Conservation (phyloP, 37 sponge, comb jelly and placozoan genomes). For the Crambe crambe region DNA sequence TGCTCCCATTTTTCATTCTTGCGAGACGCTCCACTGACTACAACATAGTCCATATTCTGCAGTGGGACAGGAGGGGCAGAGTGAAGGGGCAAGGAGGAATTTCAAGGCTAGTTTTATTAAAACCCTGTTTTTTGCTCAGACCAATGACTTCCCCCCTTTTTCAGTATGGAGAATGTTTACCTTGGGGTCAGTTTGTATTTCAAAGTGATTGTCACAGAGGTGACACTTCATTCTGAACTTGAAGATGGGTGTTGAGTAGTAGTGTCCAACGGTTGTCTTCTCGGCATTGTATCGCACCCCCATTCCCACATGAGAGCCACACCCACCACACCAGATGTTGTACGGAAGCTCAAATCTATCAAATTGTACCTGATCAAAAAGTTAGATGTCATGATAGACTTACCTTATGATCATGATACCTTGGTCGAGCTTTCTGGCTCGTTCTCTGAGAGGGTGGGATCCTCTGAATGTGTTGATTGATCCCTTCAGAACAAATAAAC, state of each 20-base stretch:
- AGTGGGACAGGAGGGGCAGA: neutral
- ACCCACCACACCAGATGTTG: slow-evolving; percentile 99
- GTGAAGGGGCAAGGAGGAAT: neutral
- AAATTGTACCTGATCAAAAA: neutral
- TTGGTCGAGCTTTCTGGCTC: slow-evolving; percentile 93
- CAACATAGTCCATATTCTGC: slow-evolving; percentile 89
- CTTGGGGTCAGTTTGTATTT: slow-evolving; percentile 98
- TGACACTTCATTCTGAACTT: slow-evolving; percentile 99
- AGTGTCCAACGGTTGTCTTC: slow-evolving; percentile 88
- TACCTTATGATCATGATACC: slow-evolving; percentile 92
- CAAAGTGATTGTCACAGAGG: slow-evolving; percentile 96
- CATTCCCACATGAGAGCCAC: slow-evolving; percentile 97
- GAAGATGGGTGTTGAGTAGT: slow-evolving; percentile 97
- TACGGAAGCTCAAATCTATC: slow-evolving; percentile 95
- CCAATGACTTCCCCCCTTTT: no score
- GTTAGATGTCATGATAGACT: no score
- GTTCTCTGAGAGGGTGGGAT: slow-evolving; percentile 92
- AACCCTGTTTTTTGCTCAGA: neutral
- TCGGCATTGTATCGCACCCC: slow-evolving; percentile 99
- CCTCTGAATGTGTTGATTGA: slow-evolving; percentile 93
- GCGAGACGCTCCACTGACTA: slow-evolving; percentile 83
- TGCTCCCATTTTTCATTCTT: slow-evolving; percentile 86
- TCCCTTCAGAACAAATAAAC: slow-evolving; percentile 57
- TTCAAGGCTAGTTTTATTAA: neutral
- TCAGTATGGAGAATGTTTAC: slow-evolving; percentile 38